Evolutionary conservation across 2,888 invertebrate genomes (phyloP), one percentile per base, ranked within the genome.

Genomic region (Volucella zonaria): DNA sequence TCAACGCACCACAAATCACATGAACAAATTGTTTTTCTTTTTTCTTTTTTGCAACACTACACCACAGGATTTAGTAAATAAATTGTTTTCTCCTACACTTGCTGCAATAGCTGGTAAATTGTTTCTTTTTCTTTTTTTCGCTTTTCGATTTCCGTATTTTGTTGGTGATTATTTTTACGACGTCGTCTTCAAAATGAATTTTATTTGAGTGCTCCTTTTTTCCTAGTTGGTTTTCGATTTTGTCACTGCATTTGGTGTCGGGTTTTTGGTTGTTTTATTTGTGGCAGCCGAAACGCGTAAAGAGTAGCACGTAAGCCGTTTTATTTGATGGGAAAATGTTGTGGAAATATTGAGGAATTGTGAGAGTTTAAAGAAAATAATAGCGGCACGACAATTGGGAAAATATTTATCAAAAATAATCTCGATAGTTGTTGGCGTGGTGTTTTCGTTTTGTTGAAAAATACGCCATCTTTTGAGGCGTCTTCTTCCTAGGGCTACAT

Each of bases 401-500:
- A 81, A 68, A 85, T 85, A 85, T 81, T 85, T 85, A 81, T 73
- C 67, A 85, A 85, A 85, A 85, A 81, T 81, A 85, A 81, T 85
- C 67, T 71, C 67, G 67, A 52, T 73, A 47, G 40, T 73, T 73
- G 86, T 82, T 82, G 86, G 86, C 83, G 87, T 82, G 87, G 77
- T 87, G 87, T 87, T 87, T 88, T 87, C 87, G 87, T 87, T 87
- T 88, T 87, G 87, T 87, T 87, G 87, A 88, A 87, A 82, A 87
- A 87, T 88, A 89, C 89, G 89, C 89, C 89, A 90, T 90, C 89
- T 90, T 89, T 89, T 89, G 89, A 89, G 89, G 89, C 89, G 89
- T 89, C 89, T 87, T 87, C 85, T 80, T 87, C 81, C 86, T 85
- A 86, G 59, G 51, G 58, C 56, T 73, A 79, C 64, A 64, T 18